These are phyloP conservation scores for Oegoconia quadripuncta DNA, from an alignment of 2,888 invertebrate genomes.

Conservation along the genomic window DNA sequence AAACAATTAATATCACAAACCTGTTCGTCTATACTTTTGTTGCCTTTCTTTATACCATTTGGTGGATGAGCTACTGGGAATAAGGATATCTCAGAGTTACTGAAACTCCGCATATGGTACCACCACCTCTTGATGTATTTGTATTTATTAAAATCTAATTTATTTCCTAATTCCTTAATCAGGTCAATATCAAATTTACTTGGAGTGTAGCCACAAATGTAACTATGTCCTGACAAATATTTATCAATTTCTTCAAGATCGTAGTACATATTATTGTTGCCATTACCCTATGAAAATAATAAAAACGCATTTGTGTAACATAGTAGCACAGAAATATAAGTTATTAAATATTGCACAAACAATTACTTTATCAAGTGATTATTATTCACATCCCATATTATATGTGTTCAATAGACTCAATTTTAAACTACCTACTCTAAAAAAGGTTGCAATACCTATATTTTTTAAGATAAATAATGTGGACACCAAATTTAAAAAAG, in stretches of 20 bases:
- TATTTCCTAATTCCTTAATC: conserved; percentile 45
- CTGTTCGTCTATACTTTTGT: conserved; percentile 46
- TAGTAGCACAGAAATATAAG: no score
- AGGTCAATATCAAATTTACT: conserved; percentile 69
- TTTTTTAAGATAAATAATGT: no score
- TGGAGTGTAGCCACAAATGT: conserved; percentile 76
- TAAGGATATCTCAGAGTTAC: conserved; percentile 61
- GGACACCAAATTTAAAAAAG: no score
- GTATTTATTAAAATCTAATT: conserved; percentile 56
- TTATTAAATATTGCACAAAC: no score
- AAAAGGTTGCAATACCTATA: no score
- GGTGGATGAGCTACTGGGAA: conserved; percentile 52
- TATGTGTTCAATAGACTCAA: no score
- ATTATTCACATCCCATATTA: no score
- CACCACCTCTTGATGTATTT: conserved; percentile 79
- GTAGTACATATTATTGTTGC: conserved; percentile 27
- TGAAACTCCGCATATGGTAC: conserved; percentile 80
- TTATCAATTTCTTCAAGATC: conserved; percentile 54
- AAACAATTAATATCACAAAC: conserved; percentile 37
- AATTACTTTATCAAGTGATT: no score
- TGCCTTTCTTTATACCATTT: conserved; percentile 30
- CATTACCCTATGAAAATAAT: conserved; percentile 52
- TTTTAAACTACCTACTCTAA: no score
- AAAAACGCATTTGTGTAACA: conserved; percentile 6
- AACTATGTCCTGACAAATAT: conserved; percentile 76